phyloP scores from a whole-genome alignment of 2,797 vertebrate species.

The Lutra lutra region DNA sequence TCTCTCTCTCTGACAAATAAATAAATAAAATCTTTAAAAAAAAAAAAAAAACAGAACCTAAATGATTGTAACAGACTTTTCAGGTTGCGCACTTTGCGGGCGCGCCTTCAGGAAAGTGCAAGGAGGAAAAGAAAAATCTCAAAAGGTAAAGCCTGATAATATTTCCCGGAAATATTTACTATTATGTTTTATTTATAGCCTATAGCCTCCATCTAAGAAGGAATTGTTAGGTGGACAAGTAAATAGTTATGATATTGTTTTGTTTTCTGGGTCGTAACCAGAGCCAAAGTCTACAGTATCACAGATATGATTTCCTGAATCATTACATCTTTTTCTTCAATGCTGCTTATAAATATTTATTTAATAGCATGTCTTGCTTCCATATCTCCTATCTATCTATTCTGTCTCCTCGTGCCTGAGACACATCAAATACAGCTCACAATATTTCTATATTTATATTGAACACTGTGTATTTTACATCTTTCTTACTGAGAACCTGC shows the following conservation, averaged over 20 bases:
- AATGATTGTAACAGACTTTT: not conserved
- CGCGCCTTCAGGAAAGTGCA: not conserved
- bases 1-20: too few relatives aligned
- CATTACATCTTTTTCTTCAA: not conserved
- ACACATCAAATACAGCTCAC: not conserved
- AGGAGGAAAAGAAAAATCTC: not conserved
- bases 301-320: not conserved
- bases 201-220: not conserved
- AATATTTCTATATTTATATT: not conserved
- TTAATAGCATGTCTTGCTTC: not conserved
- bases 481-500: not conserved
- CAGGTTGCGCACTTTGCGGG: not conserved
- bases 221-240: not conserved
- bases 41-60: not conserved
- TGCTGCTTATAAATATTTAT: not conserved
- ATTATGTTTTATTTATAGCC: not conserved
- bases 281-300: not conserved
- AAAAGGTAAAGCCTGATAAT: not conserved
- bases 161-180: not conserved
- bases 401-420: not conserved
- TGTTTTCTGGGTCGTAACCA: not conserved
- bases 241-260: not conserved
- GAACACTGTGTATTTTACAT: not conserved
- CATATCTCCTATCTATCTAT: not conserved
- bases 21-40: too few relatives aligned